A percentile compares a stretch with the other conserved stretches of the same genome.
Evolutionary conservation across 2,797 vertebrate species (phyloP).

Genomic region (Notoglanidium macrostoma): DNA sequence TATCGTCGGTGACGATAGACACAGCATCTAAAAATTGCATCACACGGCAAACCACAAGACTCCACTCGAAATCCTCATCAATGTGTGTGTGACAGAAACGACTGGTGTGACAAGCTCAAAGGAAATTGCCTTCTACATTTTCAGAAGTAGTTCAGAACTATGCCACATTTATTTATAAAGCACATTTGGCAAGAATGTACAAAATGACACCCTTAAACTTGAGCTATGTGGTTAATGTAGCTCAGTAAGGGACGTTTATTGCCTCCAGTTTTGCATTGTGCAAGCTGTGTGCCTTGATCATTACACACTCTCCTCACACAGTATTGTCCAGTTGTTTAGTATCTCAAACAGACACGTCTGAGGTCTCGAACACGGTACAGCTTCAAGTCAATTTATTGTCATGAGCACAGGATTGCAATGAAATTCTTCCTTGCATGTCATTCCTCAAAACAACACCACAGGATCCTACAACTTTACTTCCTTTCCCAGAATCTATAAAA

Average conservation of each 20-base stretch:
- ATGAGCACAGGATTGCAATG: not conserved
- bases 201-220: not conserved
- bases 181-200: not conserved
- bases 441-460: not conserved
- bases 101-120: not conserved
- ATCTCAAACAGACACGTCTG: not conserved
- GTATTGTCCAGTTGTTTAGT: not conserved
- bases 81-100: slow-evolving; percentile 28
- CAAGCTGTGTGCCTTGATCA: not conserved
- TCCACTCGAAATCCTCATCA: slow-evolving; percentile 34
- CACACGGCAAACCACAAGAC: slow-evolving; percentile 34
- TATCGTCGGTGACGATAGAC: not conserved
- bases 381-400: not conserved
- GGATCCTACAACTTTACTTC: not conserved
- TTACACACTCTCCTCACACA: not conserved
- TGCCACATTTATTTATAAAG: not conserved
- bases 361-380: not conserved
- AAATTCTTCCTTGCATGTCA: not conserved
- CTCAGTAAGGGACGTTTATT: not conserved
- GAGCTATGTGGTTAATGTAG: not conserved
- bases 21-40: not conserved
- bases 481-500: not conserved
- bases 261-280: not conserved
- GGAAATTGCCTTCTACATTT: slow-evolving; percentile 14
- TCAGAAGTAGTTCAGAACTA: not conserved